Evolutionary conservation across 2,797 vertebrate species (phyloP).

Genomic region (Cephalopachus bancanus): DNA sequence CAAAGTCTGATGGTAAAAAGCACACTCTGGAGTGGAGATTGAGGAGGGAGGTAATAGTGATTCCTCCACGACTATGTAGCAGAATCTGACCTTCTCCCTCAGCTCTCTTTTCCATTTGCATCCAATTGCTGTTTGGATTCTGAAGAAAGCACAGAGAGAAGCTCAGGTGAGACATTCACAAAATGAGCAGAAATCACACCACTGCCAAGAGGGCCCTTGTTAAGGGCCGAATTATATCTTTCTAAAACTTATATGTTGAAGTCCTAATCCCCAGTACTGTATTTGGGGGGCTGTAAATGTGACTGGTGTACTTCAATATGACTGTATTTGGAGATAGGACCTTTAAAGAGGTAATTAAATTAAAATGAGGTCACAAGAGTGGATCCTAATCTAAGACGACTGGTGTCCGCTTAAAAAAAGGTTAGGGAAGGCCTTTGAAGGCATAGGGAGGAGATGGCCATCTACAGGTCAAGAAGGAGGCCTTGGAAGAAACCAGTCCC

Average conservation of each 20-base stretch:
- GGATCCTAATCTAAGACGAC: background rate
- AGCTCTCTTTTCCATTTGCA: background rate
- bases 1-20: background rate
- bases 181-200: background rate
- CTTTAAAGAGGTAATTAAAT: background rate
- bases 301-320: background rate
- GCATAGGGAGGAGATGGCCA: background rate
- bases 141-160: background rate
- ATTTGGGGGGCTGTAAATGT: too few relatives aligned
- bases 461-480: background rate
- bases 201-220: background rate
- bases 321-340: background rate
- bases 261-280: background rate
- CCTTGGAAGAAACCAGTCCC: background rate
- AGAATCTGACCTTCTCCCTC: background rate
- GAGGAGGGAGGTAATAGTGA: background rate
- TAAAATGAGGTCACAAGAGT: background rate
- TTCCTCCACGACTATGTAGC: background rate
- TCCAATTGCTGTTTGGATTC: background rate
- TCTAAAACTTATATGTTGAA: background rate
- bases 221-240: background rate
- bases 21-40: background rate
- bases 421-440: rapidly evolving
- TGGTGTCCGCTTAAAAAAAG: background rate
- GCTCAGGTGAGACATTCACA: background rate